Conservation (phyloP, 92 coral and sea anemone genomes). For the Epizoanthus scotinus region DNA sequence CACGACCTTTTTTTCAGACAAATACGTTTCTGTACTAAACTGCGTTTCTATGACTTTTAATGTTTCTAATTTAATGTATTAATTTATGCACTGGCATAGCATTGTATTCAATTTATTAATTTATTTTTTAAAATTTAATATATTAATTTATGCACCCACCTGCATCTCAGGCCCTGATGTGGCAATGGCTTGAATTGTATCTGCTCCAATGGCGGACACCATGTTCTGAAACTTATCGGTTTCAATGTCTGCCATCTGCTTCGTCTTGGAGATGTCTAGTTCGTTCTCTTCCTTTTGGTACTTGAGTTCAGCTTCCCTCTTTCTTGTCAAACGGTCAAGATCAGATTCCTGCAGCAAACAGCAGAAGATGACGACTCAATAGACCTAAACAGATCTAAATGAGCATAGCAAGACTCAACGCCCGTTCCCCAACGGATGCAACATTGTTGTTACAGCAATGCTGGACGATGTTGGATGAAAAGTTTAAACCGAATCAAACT, state of each 20-base stretch:
- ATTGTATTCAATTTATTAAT: too few relatives aligned
- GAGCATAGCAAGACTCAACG: neutral
- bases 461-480: too few relatives aligned
- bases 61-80: too few relatives aligned
- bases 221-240: slow-evolving; percentile 91
- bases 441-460: too few relatives aligned
- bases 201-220: slow-evolving; percentile 97
- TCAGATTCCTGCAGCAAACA: slow-evolving; percentile 74
- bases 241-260: slow-evolving; percentile 82
- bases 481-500: too few relatives aligned
- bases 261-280: slow-evolving; percentile 78
- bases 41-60: too few relatives aligned
- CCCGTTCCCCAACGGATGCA: too few relatives aligned
- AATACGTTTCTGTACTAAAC: too few relatives aligned
- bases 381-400: neutral
- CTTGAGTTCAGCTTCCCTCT: slow-evolving; percentile 79
- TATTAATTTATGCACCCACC: slow-evolving; percentile 49
- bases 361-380: neutral
- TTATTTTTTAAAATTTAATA: too few relatives aligned
- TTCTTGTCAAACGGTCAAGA: slow-evolving; percentile 77
- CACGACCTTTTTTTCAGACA: too few relatives aligned
- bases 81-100: too few relatives aligned
- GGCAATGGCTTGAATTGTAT: slow-evolving; percentile 96
- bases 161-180: slow-evolving; percentile 99
- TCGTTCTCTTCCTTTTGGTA: slow-evolving; percentile 72